phyloP scores from a whole-genome alignment of 2,888 invertebrate species.

The Andrena minutula region DNA sequence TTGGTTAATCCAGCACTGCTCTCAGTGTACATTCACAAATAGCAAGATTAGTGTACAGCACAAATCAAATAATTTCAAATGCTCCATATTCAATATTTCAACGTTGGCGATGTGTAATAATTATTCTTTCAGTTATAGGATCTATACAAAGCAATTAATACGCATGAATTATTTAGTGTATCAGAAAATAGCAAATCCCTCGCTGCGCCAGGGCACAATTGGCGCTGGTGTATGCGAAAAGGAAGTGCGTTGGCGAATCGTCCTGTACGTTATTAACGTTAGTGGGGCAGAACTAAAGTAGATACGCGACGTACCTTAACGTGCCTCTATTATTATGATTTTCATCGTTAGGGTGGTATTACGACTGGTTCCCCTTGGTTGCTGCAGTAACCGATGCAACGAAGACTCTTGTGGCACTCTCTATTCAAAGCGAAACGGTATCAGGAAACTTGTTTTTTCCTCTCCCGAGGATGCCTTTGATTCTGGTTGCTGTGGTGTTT shows the following conservation, averaged over 20 bases:
- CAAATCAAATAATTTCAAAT: too few relatives aligned
- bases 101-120: not conserved
- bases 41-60: too few relatives aligned
- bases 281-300: constrained; percentile 8
- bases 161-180: constrained; percentile 1
- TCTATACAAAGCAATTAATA: not conserved
- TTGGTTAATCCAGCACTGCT: too few relatives aligned
- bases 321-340: constrained; percentile 34
- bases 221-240: not conserved
- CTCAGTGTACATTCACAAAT: too few relatives aligned
- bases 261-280: constrained; percentile 32
- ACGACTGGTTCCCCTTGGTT: constrained; percentile 25
- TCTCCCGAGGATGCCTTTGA: not conserved
- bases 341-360: constrained; percentile 47
- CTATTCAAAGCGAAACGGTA: constrained; percentile 11
- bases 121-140: not conserved
- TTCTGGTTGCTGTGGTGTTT: not conserved
- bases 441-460: constrained; percentile 4
- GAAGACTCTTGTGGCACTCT: constrained; percentile 8
- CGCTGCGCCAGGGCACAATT: not conserved
- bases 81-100: too few relatives aligned
- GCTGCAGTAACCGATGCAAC: constrained; percentile 22
- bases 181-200: not conserved
- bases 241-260: constrained; percentile 7
- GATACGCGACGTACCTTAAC: constrained; percentile 23